Evolutionary conservation across 1,140 invertebrate species (phyloP).

Genomic region (Hycleus cichorii): DNA sequence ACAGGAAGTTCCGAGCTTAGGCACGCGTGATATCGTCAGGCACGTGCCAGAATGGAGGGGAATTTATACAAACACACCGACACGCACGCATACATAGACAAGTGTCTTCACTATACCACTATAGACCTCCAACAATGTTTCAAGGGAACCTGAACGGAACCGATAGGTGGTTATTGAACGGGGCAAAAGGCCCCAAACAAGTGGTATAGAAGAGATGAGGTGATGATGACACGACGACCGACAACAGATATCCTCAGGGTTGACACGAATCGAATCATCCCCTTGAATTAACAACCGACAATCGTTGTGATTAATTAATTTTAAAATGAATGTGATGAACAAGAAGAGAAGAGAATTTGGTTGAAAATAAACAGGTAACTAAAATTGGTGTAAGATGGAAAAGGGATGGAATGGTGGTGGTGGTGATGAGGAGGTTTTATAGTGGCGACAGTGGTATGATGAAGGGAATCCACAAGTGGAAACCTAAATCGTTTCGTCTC

Average conservation of each 20-base stretch:
- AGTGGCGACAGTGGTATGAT: constrained; percentile 1
- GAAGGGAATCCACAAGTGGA: constrained; percentile 19
- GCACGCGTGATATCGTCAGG: constrained; percentile 12
- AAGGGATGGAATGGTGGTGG: neutral
- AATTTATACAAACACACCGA: neutral
- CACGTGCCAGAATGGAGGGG: constrained; percentile 2
- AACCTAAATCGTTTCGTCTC: neutral
- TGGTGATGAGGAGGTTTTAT: neutral
- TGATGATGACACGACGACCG: too few relatives aligned
- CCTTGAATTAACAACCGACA: too few relatives aligned
- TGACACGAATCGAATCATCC: constrained; percentile 8
- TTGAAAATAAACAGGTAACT: neutral
- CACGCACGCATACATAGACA: too few relatives aligned
- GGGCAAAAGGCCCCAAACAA: too few relatives aligned
- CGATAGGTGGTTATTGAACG: neutral
- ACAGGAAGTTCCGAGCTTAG: constrained; percentile 10
- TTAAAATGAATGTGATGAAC: too few relatives aligned
- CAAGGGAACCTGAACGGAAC: neutral
- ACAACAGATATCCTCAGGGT: too few relatives aligned
- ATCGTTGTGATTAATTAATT: constrained; percentile 5
- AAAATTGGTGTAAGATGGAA: neutral
- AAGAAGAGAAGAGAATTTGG: too few relatives aligned
- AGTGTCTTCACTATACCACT: neutral
- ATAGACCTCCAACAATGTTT: constrained; percentile 1
- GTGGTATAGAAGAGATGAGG: too few relatives aligned